These are phyloP conservation scores for Oriolus oriolus DNA, from an alignment of 2,113 vertebrate species.

Conservation along the genomic window DNA sequence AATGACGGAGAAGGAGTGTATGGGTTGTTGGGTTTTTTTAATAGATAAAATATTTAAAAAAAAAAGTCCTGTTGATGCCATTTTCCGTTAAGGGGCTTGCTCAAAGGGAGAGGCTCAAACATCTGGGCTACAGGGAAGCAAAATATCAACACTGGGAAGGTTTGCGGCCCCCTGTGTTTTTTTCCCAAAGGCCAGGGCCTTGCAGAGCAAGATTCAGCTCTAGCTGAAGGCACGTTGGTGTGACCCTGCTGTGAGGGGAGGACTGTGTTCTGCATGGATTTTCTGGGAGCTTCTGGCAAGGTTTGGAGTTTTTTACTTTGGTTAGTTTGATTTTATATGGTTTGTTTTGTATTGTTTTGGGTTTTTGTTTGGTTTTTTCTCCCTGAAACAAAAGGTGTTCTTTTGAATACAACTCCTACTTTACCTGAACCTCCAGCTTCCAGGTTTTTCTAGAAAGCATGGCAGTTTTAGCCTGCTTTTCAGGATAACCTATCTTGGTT, in stretches of 20 bases:
- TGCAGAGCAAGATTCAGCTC: background rate
- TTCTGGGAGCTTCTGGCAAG: background rate
- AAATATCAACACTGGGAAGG: background rate
- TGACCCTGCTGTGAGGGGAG: background rate
- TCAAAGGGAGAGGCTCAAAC: background rate
- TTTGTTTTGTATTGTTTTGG: background rate
- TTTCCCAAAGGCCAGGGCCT: background rate
- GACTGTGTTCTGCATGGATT: background rate
- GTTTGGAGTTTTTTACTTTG: background rate
- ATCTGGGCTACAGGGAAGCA: background rate
- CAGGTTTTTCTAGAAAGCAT: background rate
- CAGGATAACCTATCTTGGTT: background rate
- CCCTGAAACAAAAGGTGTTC: rapidly evolving
- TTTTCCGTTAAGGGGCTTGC: background rate
- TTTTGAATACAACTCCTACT: background rate
- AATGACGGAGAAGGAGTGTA: background rate
- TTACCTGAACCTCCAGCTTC: background rate
- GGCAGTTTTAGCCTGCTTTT: background rate
- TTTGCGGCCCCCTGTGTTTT: background rate
- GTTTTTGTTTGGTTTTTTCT: rapidly evolving
- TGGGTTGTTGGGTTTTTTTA: background rate
- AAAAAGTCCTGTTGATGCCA: background rate
- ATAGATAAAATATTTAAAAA: background rate
- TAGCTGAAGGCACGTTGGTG: background rate
- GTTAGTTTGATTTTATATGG: background rate